phyloP scores from a whole-genome alignment of 2,888 invertebrate species.

The Globia sparganii region DNA sequence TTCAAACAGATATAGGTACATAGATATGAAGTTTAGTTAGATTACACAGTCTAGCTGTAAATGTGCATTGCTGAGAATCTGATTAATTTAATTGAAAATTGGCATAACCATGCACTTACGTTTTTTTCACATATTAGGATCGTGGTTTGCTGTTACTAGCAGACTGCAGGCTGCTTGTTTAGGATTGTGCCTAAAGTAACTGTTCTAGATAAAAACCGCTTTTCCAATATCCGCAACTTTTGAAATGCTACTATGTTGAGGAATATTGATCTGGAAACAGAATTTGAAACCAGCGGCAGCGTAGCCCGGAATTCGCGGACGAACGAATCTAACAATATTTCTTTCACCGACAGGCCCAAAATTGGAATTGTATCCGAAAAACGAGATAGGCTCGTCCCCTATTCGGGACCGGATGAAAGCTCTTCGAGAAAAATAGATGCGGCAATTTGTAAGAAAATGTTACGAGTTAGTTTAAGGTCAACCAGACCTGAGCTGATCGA shows the following conservation, averaged over 20 bases:
- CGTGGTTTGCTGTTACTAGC: neutral
- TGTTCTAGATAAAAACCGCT: neutral
- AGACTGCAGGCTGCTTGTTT: neutral
- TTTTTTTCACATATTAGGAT: neutral
- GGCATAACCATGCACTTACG: neutral
- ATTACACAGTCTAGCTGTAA: neutral
- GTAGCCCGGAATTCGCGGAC: neutral
- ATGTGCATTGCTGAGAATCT: no score
- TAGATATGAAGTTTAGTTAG: neutral
- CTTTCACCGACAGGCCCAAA: constrained; percentile 1
- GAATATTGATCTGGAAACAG: neutral
- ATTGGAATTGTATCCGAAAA: constrained; percentile 24
- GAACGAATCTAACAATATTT: constrained; percentile 27
- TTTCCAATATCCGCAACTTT: neutral
- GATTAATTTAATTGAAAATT: neutral
- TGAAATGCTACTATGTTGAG: neutral
- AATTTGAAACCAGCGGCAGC: neutral
- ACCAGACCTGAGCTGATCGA: neutral
- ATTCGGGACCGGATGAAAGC: constrained; percentile 22
- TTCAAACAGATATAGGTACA: neutral
- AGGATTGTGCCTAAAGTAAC: no score
- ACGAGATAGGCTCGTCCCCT: constrained; percentile 15
- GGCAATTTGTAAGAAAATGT: constrained; percentile 18
- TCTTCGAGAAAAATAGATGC: constrained; percentile 10
- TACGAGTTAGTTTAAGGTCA: neutral